A percentile compares a stretch with the other conserved stretches of the same genome.
Conservation (phyloP, 35 echinoderm and acorn worm species). For the Nesometra sesokonis region DNA sequence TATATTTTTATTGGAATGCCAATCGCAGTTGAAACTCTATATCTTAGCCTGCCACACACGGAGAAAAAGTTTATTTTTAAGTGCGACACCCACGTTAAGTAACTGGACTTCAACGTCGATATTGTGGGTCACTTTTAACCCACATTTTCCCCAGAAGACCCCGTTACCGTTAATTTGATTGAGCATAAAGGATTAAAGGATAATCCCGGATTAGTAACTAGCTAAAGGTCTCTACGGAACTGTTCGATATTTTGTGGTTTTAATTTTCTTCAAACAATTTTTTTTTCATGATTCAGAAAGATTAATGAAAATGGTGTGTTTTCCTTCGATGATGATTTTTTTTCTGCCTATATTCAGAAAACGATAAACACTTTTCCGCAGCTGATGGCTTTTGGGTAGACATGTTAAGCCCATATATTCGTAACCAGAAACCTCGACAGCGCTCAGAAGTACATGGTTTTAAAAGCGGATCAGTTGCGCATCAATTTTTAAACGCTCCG, state of each 20-base stretch:
- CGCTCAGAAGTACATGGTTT: background rate
- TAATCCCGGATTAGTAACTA: background rate
- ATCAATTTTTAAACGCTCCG: background rate
- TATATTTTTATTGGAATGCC: too few species aligned
- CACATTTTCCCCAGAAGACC: background rate
- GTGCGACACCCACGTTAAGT: background rate
- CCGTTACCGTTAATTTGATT: background rate
- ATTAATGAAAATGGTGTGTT: too few species aligned
- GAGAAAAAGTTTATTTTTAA: too few species aligned
- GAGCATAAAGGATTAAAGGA: background rate
- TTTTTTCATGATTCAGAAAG: too few species aligned
- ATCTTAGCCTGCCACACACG: too few species aligned
- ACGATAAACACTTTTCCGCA: background rate
- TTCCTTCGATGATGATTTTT: too few species aligned
- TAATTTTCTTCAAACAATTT: too few species aligned
- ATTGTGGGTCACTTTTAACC: too few species aligned
- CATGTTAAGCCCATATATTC: background rate
- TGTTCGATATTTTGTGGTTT: too few species aligned
- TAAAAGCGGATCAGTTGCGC: background rate
- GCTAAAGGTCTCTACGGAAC: too few species aligned
- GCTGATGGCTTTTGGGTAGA: background rate
- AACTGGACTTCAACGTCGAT: background rate
- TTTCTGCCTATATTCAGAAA: too few species aligned
- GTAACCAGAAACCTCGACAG: background rate
- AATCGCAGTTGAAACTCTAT: too few species aligned